Percentiles rank a stretch among this genome's conserved stretches.
Evolutionary conservation across 2,113 vertebrate genomes (phyloP).

Genomic region (Elachura formosa): DNA sequence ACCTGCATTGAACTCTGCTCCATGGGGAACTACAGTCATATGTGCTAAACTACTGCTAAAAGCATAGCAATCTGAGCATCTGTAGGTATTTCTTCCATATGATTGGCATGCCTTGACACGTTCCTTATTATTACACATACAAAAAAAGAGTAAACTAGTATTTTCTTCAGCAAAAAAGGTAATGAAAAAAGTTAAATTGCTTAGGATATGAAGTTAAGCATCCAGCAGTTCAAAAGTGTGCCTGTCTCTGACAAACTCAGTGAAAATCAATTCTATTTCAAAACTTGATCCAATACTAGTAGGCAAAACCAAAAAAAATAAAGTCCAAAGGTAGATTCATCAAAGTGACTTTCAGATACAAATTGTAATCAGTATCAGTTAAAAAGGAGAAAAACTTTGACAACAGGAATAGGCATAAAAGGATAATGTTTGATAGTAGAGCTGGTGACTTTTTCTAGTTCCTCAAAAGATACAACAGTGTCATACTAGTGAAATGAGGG

Average conservation of each 20-base stretch:
- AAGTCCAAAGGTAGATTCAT: neutral
- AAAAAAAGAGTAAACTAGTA: neutral
- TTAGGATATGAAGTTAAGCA: neutral
- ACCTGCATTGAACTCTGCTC: fast-evolving
- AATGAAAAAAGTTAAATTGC: neutral
- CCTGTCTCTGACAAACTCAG: neutral
- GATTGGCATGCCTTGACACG: neutral
- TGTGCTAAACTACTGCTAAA: neutral
- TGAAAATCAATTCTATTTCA: neutral
- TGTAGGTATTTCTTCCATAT: neutral
- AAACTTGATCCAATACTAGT: neutral
- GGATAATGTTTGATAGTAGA: neutral
- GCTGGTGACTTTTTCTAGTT: neutral
- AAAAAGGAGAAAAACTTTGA: neutral
- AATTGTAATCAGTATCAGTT: neutral
- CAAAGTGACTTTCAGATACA: neutral
- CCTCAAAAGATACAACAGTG: neutral
- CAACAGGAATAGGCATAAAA: neutral
- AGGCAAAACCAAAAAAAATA: neutral
- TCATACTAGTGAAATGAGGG: neutral
- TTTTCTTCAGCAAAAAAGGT: neutral
- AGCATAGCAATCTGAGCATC: neutral
- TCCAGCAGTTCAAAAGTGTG: neutral
- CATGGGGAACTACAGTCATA: neutral
- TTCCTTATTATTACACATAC: neutral